Percentiles rank a stretch among this genome's conserved stretches.
phyloP scores from a whole-genome alignment of 2,113 vertebrate species.

The Pithys albifrons region DNA sequence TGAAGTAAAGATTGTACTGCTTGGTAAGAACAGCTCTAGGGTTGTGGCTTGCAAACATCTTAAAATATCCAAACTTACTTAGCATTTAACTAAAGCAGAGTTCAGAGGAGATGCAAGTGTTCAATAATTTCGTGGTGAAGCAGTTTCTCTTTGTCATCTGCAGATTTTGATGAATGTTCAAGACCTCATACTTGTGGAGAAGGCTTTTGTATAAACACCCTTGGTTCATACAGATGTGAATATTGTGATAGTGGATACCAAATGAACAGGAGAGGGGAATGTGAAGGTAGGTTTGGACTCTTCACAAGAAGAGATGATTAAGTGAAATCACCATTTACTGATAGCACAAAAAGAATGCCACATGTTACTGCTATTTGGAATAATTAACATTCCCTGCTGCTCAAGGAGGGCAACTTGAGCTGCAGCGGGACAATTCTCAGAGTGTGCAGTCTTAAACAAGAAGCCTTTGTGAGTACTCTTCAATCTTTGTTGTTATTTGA shows the following conservation, averaged over 20 bases:
- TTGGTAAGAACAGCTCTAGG: neutral
- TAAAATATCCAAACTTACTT: neutral
- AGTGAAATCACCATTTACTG: neutral
- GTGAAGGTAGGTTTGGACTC: constrained; percentile 75
- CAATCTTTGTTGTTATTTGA: neutral
- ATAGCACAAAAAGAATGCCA: neutral
- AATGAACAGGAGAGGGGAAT: constrained; percentile 76
- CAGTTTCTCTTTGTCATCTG: neutral
- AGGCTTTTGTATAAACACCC: constrained; percentile 80
- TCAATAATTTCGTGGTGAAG: neutral
- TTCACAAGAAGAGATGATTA: neutral
- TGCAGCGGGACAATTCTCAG: neutral
- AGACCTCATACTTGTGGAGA: constrained; percentile 76
- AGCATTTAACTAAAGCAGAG: neutral
- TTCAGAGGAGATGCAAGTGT: neutral
- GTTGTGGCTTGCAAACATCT: neutral
- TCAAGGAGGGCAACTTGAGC: neutral
- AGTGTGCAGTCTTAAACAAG: neutral
- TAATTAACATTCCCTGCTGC: neutral
- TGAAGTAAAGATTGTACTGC: neutral
- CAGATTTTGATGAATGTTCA: constrained; percentile 85
- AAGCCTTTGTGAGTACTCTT: neutral
- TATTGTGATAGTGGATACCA: constrained; percentile 81
- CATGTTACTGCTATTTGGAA: neutral
- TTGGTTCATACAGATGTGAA: constrained; percentile 81